These are phyloP conservation scores for Grus americana DNA, from an alignment of 2,113 vertebrate species.

Conservation along the genomic window DNA sequence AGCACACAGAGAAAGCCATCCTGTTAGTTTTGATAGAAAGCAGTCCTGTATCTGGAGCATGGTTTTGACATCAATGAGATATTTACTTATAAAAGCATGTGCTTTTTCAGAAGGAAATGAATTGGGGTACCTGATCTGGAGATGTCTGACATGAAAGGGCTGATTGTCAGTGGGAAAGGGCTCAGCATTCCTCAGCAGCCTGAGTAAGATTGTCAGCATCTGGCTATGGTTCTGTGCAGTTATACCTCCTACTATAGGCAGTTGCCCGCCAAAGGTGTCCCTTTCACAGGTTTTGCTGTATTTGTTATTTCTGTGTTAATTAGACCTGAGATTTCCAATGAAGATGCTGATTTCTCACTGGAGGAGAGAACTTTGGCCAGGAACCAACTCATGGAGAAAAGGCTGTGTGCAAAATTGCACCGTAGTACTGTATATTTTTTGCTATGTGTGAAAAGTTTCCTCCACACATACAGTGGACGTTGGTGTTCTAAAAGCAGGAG, in stretches of 20 bases:
- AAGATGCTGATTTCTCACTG: neutral
- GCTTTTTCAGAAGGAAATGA: neutral
- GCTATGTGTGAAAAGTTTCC: neutral
- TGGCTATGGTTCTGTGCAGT: neutral
- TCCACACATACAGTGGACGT: neutral
- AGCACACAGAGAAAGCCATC: neutral
- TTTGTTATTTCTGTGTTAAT: neutral
- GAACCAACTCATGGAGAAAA: neutral
- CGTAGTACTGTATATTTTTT: neutral
- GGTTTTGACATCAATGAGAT: neutral
- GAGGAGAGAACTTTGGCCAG: neutral
- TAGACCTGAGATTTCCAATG: neutral
- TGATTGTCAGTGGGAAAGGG: neutral
- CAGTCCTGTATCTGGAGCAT: neutral
- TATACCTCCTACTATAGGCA: neutral
- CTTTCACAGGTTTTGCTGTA: neutral
- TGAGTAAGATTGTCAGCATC: neutral
- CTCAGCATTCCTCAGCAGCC: neutral
- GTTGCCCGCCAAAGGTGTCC: neutral
- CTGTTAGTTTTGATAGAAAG: neutral
- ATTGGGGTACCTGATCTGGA: neutral
- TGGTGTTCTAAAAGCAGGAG: neutral
- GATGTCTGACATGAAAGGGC: neutral
- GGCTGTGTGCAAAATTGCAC: neutral
- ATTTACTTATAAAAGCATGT: neutral